Base-by-base conservation (phyloP, 1,140 invertebrate species). In the Sogatella furcifera region DNA sequence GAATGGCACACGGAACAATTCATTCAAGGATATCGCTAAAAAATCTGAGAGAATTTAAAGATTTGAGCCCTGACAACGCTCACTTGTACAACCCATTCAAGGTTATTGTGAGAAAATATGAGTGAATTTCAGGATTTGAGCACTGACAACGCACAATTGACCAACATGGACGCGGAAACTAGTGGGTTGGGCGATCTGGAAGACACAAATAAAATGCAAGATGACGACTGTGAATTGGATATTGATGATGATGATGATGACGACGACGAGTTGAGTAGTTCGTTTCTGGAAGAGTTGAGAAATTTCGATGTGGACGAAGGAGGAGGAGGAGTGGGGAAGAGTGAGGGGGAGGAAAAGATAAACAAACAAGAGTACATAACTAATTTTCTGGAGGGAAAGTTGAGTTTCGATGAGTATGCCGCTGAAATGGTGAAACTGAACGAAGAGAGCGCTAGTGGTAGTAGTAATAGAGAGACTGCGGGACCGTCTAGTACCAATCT, bases 381-480 rank as follows among this genome's bases (percentile, higher is more conserved):
- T 61, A 83, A 83, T 64, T 86, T 84, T 76, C 71, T 87, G 46
- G 80, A 78, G 68, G 85, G 84, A 9, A 79, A 85, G 68, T 74
- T 85, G 66, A 78, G 82, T 41, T 85, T 87, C 66, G 80, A 81
- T 8, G 84, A 86, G 60, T 85, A 84, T 72, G 83, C 80, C 3
- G 77, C 76, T 65, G 72, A 80, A 58, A 81, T 79, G 72, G 78
- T 76, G 22, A 71, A 72, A 31, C 70, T 72, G 55, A 77, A 79
- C 34, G 74, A 76, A 44, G 76, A 77, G 52, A 75, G 75, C 28
- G 70, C 72, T 21, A 64, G 59, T 41, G 70, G 71, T 44, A 59
- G 55, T 61, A 10, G 71, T 61, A 68, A 66, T 54, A 64, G 71
- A 72, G 67, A 60, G 15, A 57, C 3, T 6, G 15, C 5, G 19